phyloP scores from a whole-genome alignment of 30 jellyfish, hydroid and myxozoan genomes.

The Turritopsis rubra region DNA sequence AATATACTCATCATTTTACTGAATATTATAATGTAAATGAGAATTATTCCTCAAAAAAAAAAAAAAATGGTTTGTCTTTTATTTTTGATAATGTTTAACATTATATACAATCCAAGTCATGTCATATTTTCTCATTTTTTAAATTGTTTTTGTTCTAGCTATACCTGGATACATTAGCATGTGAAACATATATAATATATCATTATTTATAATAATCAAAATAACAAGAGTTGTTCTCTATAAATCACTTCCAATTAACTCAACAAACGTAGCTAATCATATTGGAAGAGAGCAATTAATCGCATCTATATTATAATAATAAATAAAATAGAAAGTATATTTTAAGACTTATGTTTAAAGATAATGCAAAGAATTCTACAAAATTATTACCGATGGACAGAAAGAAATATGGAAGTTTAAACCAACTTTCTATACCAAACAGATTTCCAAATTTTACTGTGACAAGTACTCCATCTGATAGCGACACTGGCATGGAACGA shows the following conservation, averaged over 20 bases:
- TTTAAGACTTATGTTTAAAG: not conserved
- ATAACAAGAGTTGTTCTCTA: not conserved
- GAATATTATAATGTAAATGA: too few species aligned
- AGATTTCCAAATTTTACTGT: not conserved
- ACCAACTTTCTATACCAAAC: not conserved
- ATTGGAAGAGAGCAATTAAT: not conserved
- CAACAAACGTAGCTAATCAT: not conserved
- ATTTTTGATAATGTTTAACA: too few species aligned
- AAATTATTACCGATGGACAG: not conserved
- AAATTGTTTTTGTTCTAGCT: too few species aligned
- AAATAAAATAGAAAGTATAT: too few species aligned
- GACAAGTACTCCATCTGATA: slow-evolving; percentile 19
- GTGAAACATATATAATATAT: not conserved
- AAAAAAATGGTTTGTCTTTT: too few species aligned
- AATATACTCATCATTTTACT: too few species aligned
- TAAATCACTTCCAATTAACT: not conserved
- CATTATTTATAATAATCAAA: not conserved
- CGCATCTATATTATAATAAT: too few species aligned
- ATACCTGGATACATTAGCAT: not conserved
- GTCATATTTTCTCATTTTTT: too few species aligned
- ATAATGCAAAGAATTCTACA: not conserved
- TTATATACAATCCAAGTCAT: too few species aligned
- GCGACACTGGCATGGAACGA: slow-evolving; percentile 19
- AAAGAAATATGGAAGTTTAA: slow-evolving; percentile 1
- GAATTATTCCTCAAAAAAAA: too few species aligned